Percentiles rank a stretch among this genome's conserved stretches.
Conservation (phyloP, 2,797 vertebrate genomes). For the Phalanger gymnotis region DNA sequence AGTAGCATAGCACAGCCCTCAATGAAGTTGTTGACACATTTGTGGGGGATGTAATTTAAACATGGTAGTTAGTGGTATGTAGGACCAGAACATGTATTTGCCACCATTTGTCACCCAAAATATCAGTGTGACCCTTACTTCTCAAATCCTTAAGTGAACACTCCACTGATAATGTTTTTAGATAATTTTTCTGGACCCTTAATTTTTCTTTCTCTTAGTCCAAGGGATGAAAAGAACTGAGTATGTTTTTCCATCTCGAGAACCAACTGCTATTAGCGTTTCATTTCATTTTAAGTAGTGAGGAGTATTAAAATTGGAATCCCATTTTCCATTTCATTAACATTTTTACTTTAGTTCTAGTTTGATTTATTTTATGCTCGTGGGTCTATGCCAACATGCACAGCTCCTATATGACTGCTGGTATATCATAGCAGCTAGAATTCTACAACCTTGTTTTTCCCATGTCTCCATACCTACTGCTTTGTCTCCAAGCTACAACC, state of each 20-base stretch:
- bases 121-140: background rate
- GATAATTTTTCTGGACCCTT: constrained; percentile 43
- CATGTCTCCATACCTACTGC: background rate
- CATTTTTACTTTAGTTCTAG: background rate
- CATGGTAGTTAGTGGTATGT: constrained; percentile 39
- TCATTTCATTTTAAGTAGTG: background rate
- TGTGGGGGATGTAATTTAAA: background rate
- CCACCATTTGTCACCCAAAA: constrained; percentile 36
- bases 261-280: background rate
- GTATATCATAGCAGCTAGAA: background rate
- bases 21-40: background rate
- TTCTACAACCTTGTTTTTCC: background rate
- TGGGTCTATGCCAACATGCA: background rate
- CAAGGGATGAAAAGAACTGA: constrained; percentile 44
- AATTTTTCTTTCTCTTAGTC: constrained; percentile 48
- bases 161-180: constrained; percentile 55
- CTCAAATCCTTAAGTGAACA: constrained; percentile 51
- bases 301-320: background rate
- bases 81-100: constrained; percentile 12
- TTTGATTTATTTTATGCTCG: background rate
- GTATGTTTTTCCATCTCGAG: constrained; percentile 44
- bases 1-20: background rate
- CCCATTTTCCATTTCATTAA: constrained; percentile 6
- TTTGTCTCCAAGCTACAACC: background rate
- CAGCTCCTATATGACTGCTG: background rate